These are phyloP conservation scores for Lasioglossum figueresi DNA, from an alignment of 2,888 invertebrate species.

Conservation along the genomic window DNA sequence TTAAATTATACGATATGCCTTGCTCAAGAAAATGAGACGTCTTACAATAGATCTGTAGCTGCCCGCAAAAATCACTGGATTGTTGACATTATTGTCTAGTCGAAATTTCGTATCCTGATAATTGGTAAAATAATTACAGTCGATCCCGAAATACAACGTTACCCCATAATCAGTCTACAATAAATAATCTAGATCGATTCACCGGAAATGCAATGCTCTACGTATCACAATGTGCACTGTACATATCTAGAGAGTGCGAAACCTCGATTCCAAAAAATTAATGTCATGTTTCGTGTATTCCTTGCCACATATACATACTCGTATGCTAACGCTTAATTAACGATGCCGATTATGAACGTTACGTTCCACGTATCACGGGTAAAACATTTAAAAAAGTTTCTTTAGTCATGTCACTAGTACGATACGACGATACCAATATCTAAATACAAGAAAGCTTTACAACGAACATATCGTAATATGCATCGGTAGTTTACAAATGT, in stretches of 20 bases:
- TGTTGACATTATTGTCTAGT: conserved; percentile 42
- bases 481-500: conserved; percentile 25
- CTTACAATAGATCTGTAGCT: conserved; percentile 8
- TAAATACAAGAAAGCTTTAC: conserved; percentile 36
- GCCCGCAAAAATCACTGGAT: conserved; percentile 4
- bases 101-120: neutral
- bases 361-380: conserved; percentile 26
- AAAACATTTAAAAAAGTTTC: conserved; percentile 25
- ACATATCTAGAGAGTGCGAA: conserved; percentile 39
- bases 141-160: neutral
- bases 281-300: conserved; percentile 41
- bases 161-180: neutral
- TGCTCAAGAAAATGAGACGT: conserved; percentile 16
- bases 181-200: conserved; percentile 13
- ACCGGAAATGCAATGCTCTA: conserved; percentile 80
- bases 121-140: conserved; percentile 14
- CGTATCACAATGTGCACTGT: conserved; percentile 60
- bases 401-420: conserved; percentile 12
- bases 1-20: conserved; percentile 34
- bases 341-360: conserved; percentile 24
- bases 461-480: conserved; percentile 29
- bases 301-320: conserved; percentile 27
- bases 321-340: conserved; percentile 34
- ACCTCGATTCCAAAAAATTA: conserved; percentile 32
- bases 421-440: conserved; percentile 34